These are phyloP conservation scores for Argyra leucocephala DNA, from an alignment of 2,888 invertebrate species.

Conservation along the genomic window DNA sequence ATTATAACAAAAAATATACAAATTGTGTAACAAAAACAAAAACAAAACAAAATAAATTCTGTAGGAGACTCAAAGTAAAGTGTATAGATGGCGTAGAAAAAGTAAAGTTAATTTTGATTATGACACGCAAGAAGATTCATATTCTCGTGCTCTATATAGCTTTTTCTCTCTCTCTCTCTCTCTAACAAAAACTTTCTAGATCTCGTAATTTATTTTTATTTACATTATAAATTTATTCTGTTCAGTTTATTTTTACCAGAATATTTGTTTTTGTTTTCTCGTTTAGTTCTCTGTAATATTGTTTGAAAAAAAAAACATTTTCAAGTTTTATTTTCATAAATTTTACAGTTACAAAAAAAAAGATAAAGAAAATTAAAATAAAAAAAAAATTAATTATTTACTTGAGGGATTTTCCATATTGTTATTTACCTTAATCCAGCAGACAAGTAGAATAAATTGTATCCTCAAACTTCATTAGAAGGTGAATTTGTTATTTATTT, in stretches of 20 bases:
- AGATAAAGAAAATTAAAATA: neutral
- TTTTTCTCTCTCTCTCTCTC: too few relatives aligned
- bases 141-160: neutral
- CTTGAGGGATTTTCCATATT: slow-evolving; percentile 8
- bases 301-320: too few relatives aligned
- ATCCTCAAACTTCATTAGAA: neutral
- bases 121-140: slow-evolving; percentile 24
- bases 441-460: neutral
- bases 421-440: neutral
- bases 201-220: neutral
- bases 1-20: too few relatives aligned
- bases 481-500: neutral
- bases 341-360: neutral
- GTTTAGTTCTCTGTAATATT: neutral
- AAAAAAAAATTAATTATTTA: slow-evolving; percentile 7
- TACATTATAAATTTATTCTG: neutral
- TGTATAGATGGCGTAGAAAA: neutral
- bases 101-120: slow-evolving; percentile 20
- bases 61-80: too few relatives aligned
- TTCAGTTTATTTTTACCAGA: neutral
- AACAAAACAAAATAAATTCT: too few relatives aligned
- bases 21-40: too few relatives aligned
- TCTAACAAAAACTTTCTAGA: too few relatives aligned
- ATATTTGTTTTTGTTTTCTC: neutral
- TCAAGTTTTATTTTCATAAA: neutral